These are phyloP conservation scores for Diacarnus erythraeanus DNA, from an alignment of 37 sponge, comb jelly and placozoan species.

Conservation along the genomic window DNA sequence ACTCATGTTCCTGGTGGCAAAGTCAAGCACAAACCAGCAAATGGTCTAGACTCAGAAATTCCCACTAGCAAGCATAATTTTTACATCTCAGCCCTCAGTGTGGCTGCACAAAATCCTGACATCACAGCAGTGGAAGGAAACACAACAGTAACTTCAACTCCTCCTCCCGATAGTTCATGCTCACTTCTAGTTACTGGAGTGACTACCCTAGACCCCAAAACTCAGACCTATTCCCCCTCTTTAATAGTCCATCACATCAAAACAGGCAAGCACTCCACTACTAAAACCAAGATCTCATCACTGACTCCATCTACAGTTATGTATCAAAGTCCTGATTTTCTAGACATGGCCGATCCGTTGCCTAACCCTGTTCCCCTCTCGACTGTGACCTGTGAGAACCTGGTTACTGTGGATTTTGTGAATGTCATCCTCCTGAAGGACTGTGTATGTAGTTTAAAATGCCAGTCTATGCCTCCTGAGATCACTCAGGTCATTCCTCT, in stretches of 20 bases:
- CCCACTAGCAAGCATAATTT: slow-evolving; percentile 19
- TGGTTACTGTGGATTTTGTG: background rate
- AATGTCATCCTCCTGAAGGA: slow-evolving; percentile 4
- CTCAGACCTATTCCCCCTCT: background rate
- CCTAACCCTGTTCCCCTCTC: background rate
- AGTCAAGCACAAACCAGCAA: background rate
- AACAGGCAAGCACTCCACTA: background rate
- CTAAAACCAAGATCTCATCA: background rate
- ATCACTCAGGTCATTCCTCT: slow-evolving; percentile 28
- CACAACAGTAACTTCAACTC: background rate
- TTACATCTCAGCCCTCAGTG: slow-evolving; percentile 29
- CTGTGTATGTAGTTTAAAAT: background rate
- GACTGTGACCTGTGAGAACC: background rate
- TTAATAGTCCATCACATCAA: background rate
- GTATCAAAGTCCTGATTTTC: background rate
- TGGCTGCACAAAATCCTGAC: background rate
- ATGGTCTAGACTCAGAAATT: background rate
- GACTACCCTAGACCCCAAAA: background rate
- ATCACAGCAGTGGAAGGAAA: too few species aligned
- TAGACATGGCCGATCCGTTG: background rate
- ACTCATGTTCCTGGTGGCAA: background rate
- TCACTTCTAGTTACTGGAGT: slow-evolving; percentile 1
- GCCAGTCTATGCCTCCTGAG: background rate
- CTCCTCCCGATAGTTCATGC: background rate
- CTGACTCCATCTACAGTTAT: background rate